These are phyloP conservation scores for Axea sp. DNA, from an alignment of 2,888 invertebrate species.

Conservation along the genomic window DNA sequence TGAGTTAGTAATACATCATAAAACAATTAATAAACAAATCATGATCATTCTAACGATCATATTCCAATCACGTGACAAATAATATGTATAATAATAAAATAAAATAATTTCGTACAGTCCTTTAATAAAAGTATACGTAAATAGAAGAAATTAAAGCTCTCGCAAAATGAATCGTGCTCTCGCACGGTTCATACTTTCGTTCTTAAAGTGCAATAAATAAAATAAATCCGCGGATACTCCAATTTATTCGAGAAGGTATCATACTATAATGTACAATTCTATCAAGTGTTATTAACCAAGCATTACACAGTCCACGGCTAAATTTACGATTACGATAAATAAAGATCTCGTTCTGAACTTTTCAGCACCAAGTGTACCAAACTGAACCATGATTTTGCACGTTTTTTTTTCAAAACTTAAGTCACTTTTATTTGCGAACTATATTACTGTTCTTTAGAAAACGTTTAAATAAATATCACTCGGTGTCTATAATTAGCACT, in stretches of 20 bases:
- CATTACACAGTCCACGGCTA: neutral
- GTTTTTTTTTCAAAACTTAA: constrained; percentile 14
- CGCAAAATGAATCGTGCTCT: constrained; percentile 10
- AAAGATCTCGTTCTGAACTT: constrained; percentile 37
- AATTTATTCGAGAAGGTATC: constrained; percentile 6
- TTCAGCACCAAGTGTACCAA: constrained; percentile 21
- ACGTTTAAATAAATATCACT: constrained; percentile 5
- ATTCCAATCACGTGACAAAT: no score
- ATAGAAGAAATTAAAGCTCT: constrained; percentile 1
- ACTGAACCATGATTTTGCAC: constrained; percentile 15
- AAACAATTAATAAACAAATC: no score
- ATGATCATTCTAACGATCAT: no score
- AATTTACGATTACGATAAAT: constrained; percentile 31
- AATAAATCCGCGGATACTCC: constrained; percentile 9
- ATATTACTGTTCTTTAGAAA: neutral
- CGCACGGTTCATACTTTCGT: neutral
- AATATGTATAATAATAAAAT: no score
- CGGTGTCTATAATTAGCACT: no score
- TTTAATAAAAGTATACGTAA: no score
- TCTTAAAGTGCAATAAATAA: constrained; percentile 7
- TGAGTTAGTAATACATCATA: no score
- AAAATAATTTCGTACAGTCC: no score
- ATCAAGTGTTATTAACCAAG: neutral
- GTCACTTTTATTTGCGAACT: constrained; percentile 22
- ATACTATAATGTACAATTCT: constrained; percentile 7